Evolutionary conservation across 2,113 vertebrate genomes (phyloP).

Genomic region (Polypterus senegalus): DNA sequence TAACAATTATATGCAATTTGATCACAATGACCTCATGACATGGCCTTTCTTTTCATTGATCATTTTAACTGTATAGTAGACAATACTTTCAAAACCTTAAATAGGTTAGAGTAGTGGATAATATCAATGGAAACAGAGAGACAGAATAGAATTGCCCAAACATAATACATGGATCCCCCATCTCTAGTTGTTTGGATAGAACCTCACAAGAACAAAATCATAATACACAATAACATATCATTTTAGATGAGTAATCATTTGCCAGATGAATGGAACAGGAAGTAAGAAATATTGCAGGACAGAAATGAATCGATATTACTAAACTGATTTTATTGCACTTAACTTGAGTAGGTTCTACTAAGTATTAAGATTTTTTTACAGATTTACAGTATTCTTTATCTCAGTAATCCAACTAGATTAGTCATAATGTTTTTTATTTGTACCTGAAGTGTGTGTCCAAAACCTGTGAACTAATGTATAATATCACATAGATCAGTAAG

Average conservation of each 20-base stretch:
- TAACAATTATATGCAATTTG: not conserved
- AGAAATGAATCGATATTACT: too few species aligned
- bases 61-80: not conserved
- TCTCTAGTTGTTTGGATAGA: not conserved
- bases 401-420: not conserved
- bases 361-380: not conserved
- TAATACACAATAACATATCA: too few species aligned
- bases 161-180: not conserved
- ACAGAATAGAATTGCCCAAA: not conserved
- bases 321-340: not conserved
- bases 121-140: not conserved
- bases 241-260: too few species aligned
- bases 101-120: not conserved
- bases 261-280: too few species aligned
- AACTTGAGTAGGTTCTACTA: not conserved
- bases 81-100: not conserved
- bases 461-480: not conserved
- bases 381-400: not conserved
- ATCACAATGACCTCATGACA: not conserved
- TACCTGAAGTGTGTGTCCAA: not conserved
- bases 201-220: not conserved
- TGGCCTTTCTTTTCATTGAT: not conserved
- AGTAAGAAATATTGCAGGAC: too few species aligned
- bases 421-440: not conserved
- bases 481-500: too few species aligned